phyloP scores from a whole-genome alignment of 2,113 vertebrate species.

The Periophthalmodon schlosseri region DNA sequence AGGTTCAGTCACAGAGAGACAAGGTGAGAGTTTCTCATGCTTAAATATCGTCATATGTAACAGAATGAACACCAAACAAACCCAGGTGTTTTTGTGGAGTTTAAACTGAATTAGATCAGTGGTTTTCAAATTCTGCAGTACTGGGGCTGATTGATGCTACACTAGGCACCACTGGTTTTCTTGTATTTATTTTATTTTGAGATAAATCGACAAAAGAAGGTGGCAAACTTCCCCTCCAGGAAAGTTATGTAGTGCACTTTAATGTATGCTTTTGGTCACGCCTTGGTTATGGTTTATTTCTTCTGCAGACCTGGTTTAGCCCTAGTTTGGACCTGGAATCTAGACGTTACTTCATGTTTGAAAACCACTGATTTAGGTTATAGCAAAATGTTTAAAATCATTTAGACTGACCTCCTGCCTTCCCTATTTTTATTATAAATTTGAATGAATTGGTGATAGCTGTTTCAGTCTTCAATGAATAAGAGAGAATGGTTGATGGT shows the following conservation, averaged over 20 bases:
- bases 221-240: too few species aligned
- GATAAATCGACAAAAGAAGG: too few species aligned
- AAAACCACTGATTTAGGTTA: not conserved
- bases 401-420: conserved; percentile 7
- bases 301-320: not conserved
- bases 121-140: not conserved
- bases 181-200: too few species aligned
- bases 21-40: conserved; percentile 46
- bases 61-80: conserved; percentile 5
- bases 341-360: not conserved
- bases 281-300: too few species aligned
- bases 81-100: conserved; percentile 23
- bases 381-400: not conserved
- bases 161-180: not conserved
- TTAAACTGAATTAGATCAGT: conserved; percentile 19
- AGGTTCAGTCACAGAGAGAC: conserved; percentile 65
- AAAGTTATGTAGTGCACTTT: too few species aligned
- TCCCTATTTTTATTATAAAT: not conserved
- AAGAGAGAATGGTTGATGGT: too few species aligned
- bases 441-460: not conserved
- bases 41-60: conserved; percentile 19
- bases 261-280: too few species aligned
- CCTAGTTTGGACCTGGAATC: not conserved
- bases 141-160: not conserved
- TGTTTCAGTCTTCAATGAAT: too few species aligned